Base-by-base conservation (phyloP, 2,113 vertebrate genomes). In the Ochotona curzoniae region DNA sequence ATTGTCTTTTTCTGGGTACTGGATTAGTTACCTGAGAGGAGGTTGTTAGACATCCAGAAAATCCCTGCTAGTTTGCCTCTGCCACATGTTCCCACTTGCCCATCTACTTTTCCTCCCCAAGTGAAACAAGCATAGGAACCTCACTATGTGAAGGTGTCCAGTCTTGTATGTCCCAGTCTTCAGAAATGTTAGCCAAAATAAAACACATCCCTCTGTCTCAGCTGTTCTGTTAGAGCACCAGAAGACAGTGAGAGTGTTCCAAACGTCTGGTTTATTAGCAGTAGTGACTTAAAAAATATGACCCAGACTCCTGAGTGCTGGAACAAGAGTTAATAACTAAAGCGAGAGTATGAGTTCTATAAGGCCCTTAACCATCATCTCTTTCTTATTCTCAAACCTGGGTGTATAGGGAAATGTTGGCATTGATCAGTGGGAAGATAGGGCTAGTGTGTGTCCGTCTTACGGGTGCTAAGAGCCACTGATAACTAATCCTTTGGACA, bases 31-130 rank as follows among this genome's bases (percentile, higher is more conserved):
- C 9, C 11, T 23, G 2, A 8, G 9, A 18, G 20, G 12, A 0
- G 11, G 57, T 49, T 44, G 25, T 84, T 63, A 18, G 14, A 20
- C 51, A 18, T 32, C 14, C 4, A 66, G 57, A 2, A 9, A 23
- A 2, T 1, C 21, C 14, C 15, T n/a, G 25, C 17, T 32, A 4
- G 11, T 66, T 51, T 74, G 18, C 6, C 7, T 64, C 26, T 64
- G 64, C 57, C 3, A 5, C 11, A 8, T 7, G 3, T 17, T 17
- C 32, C 12, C 2, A 9, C 18, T 21, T 32, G 14, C 1, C 10
- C 2, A 51, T 74, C 7, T 14, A 15, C 9, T 57, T 57, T 51
- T 74, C 11, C 14, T 7, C 35, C 32, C 18, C n/a, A 15, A 30
- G 9, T 3, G 38, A 51, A 60, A 93, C 8, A 49, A 69, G 49